Evolutionary conservation across 1,140 invertebrate genomes (phyloP), one percentile per base, ranked within the genome.

Genomic region (Nymphalis io): DNA sequence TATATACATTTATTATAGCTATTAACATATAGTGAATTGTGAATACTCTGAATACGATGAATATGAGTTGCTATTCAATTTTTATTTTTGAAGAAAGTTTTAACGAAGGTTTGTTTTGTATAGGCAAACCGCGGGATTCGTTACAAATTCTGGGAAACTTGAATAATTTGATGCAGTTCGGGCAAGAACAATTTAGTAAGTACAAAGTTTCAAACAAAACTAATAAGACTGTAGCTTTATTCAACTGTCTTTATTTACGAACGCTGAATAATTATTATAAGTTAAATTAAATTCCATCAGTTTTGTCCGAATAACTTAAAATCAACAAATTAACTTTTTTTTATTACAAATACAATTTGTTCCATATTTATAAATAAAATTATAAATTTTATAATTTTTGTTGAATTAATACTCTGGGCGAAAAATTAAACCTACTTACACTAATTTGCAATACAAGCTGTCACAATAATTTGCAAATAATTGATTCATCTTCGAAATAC

Each of bases 161-260:
- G 59, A 90, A 88, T 69, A 84, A 90, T 58, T 73, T 85, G 27
- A 79, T 87, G 77, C 87, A 87, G 64, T 85, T 83, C 62, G 77
- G 85, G 16, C 85, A 82, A 68, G 86, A 88, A 44, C 76, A 81
- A 61, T 87, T 84, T 46, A 85, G 88, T 90, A 80, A 80, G 82
- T 74, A 70, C 16, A 38, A 64, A 60, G 33, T 51, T 57, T 51
- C 33, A 13, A 65, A 60, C 42, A 53, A 58, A 60, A 27, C 61
- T 57, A 63, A 53, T 51, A 42, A 16, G 20, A 60, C 39, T 57
- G 23, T 12, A 44, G 38, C 48, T 51, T 53, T 46, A 18, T 39
- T 53, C 18, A 53, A 55, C 51, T 55, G 51, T 55, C 51, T 10
- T 27, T 55, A 55, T 55, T 27, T 55, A 55, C 21, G 51, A 55